These are phyloP conservation scores for Salvelinus alpinus DNA, from an alignment of 2,113 vertebrate genomes.

Conservation along the genomic window DNA sequence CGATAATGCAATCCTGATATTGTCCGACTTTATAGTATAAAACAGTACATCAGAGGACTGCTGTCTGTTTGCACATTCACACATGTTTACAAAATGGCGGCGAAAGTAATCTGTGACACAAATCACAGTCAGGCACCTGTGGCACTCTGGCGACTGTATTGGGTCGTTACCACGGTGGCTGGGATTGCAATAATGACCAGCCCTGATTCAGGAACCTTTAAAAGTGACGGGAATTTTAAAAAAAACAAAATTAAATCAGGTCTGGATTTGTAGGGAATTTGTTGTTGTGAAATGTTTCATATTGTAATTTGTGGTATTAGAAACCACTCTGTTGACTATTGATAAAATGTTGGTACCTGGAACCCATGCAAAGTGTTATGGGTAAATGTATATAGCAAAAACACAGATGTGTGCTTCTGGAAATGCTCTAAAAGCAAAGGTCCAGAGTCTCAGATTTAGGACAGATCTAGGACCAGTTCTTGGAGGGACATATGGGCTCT, in stretches of 20 bases:
- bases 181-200: conserved; percentile 50
- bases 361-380: conserved; percentile 36
- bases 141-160: conserved; percentile 63
- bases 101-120: conserved; percentile 68
- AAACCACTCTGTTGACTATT: conserved; percentile 55
- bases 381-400: conserved; percentile 46
- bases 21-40: conserved; percentile 63
- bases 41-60: conserved; percentile 55
- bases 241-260: conserved; percentile 38
- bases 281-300: conserved; percentile 23
- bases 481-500: conserved; percentile 29
- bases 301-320: conserved; percentile 48
- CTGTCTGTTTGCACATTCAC: conserved; percentile 59
- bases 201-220: conserved; percentile 45
- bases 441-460: conserved; percentile 53
- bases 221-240: conserved; percentile 34
- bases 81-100: conserved; percentile 62
- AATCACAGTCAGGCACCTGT: conserved; percentile 71
- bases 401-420: conserved; percentile 43
- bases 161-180: conserved; percentile 61
- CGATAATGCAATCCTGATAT: conserved; percentile 57
- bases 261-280: conserved; percentile 8
- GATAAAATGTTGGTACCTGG: conserved; percentile 42
- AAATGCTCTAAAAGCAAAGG: conserved; percentile 58
- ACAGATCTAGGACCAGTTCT: conserved; percentile 58